Evolutionary conservation across 2,888 invertebrate species (phyloP), one percentile per base, ranked within the genome.

Genomic region (Strigamia transsilvanica): DNA sequence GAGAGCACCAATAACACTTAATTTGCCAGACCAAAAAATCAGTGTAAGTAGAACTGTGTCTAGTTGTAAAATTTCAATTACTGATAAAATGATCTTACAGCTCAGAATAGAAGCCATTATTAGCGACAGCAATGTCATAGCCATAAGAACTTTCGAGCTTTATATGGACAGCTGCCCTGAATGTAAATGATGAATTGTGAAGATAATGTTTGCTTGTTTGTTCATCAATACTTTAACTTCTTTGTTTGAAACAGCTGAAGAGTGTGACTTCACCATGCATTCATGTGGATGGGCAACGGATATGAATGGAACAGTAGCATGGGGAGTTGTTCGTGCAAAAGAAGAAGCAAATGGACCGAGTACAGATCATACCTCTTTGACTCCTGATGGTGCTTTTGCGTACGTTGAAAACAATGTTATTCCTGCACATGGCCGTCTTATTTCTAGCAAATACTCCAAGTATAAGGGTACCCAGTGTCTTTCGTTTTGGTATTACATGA

Each of bases 401-500:
- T 73, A 12, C 13, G n/a, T 73, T 15, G 32, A 73, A 73, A 73
- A 32, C 32, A n/a, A 73, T 7, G 23, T 10, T 13, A 2, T 56
- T 18, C n/a, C 18, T 6, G 15, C 18, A 9, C 18, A 18, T 0
- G 18, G 18, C 18, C 18, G 18, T 56, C 9, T 12, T 73, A 10
- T 73, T 73, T 73, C 73, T 12, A 27, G 27, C 27, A 32, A 1
- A 73, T 32, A 73, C 32, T 73, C 73, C 32, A 56, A 18, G 6
- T 56, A 77, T 10, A 42, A 38, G 18, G 79, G 79, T 18, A 38
- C 79, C 10, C 79, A 79, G 9, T 79, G 79, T 18, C 34, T 79
- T 5, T 79, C 41, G 21, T 79, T 79, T 41, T 79, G 79, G 79
- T 79, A 79, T 42, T 79, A 79, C 42, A 79, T 79, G 79, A 79